Percentiles rank a stretch among this genome's conserved stretches.
phyloP scores from a whole-genome alignment of 2,888 invertebrate species.

The Pheosia gnoma region DNA sequence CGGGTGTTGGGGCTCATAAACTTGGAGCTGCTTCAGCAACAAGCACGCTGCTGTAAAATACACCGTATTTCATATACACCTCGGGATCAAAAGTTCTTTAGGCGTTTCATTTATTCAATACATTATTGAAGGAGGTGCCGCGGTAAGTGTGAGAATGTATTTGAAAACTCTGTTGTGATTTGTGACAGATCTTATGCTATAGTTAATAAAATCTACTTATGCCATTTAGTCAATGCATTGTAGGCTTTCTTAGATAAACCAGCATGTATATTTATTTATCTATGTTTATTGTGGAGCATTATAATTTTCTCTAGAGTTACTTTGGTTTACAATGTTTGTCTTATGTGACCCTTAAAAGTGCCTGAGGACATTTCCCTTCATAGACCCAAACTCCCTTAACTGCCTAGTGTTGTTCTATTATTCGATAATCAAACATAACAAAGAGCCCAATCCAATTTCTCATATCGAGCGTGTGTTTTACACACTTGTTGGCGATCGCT shows the following conservation, averaged over 20 bases:
- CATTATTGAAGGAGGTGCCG: background rate
- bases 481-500: slow-evolving; percentile 14
- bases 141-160: background rate
- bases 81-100: slow-evolving; percentile 28
- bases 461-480: slow-evolving; percentile 17
- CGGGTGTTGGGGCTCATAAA: slow-evolving; percentile 62
- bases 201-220: background rate
- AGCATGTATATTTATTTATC: background rate
- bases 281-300: slow-evolving; percentile 20
- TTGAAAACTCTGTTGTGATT: background rate
- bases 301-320: slow-evolving; percentile 19
- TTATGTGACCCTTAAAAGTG: slow-evolving; percentile 24
- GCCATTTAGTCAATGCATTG: background rate
- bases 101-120: slow-evolving; percentile 20
- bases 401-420: slow-evolving; percentile 30
- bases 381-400: slow-evolving; percentile 25
- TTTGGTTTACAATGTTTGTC: slow-evolving; percentile 41
- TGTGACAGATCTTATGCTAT: background rate
- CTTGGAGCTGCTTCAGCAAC: slow-evolving; percentile 51
- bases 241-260: slow-evolving; percentile 1
- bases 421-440: slow-evolving; percentile 46
- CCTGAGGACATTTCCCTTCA: slow-evolving; percentile 36
- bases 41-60: slow-evolving; percentile 48
- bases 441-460: slow-evolving; percentile 47
- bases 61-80: slow-evolving; percentile 42